phyloP scores from a whole-genome alignment of 2,888 invertebrate genomes.

The Harpagoxenus sublaevis region DNA sequence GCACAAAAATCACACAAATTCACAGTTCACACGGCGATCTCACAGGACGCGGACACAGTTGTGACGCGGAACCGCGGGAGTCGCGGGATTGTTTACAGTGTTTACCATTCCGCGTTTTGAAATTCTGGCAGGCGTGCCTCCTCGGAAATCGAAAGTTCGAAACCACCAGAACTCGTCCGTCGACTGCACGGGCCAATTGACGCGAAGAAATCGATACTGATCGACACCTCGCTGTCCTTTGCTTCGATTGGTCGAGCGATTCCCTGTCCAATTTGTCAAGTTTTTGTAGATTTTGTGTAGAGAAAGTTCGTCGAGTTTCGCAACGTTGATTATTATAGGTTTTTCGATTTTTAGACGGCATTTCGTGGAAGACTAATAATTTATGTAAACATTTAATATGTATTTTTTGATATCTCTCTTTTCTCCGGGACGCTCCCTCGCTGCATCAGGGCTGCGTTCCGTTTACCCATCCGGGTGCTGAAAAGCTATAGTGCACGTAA shows the following conservation, averaged over 20 bases:
- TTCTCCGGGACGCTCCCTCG: background rate
- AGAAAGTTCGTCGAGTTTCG: too few relatives aligned
- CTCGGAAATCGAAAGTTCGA: background rate
- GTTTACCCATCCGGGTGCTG: too few relatives aligned
- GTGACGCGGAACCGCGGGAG: too few relatives aligned
- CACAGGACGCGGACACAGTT: too few relatives aligned
- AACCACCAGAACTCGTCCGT: background rate
- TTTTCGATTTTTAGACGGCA: too few relatives aligned
- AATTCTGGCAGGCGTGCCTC: background rate
- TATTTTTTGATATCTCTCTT: background rate
- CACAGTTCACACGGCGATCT: background rate
- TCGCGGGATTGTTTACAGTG: background rate
- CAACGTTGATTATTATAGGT: too few relatives aligned
- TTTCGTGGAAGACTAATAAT: background rate
- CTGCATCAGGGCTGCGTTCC: too few relatives aligned
- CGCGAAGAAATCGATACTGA: background rate
- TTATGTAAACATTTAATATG: background rate
- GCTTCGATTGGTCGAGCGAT: too few relatives aligned
- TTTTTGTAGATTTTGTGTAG: too few relatives aligned
- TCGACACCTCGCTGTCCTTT: background rate
- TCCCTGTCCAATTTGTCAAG: too few relatives aligned
- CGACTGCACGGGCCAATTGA: background rate
- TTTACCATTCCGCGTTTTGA: background rate
- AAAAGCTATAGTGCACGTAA: too few relatives aligned
- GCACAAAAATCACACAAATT: background rate